These are phyloP conservation scores for Anguilla anguilla DNA, from an alignment of 2,797 vertebrate genomes.

Conservation along the genomic window DNA sequence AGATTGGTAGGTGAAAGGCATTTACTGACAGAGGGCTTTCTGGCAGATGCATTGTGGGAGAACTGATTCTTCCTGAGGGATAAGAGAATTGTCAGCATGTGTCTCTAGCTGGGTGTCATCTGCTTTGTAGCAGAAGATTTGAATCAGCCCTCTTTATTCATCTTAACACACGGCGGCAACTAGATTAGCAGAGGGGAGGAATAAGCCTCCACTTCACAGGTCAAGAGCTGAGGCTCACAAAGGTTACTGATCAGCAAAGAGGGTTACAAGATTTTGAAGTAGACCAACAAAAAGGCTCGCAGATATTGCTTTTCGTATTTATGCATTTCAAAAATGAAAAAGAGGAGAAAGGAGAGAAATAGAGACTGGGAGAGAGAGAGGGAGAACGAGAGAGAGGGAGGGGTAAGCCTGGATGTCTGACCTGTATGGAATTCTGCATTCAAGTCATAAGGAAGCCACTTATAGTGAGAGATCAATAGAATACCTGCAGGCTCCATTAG, in stretches of 20 bases:
- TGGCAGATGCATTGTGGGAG: constrained; percentile 98
- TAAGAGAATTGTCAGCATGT: constrained; percentile 98
- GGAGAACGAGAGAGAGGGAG: constrained; percentile 1
- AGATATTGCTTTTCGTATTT: constrained; percentile 49
- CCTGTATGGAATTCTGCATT: constrained; percentile 74
- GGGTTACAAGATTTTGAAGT: constrained; percentile 74
- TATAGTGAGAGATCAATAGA: constrained; percentile 83
- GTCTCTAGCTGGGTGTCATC: constrained; percentile 90
- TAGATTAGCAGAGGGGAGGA: constrained; percentile 77
- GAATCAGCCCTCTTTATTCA: constrained; percentile 84
- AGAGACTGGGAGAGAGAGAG: constrained; percentile 7
- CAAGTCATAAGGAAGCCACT: constrained; percentile 81
- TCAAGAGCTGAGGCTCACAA: constrained; percentile 82
- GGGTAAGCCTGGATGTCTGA: constrained; percentile 66
- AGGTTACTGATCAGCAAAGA: constrained; percentile 77
- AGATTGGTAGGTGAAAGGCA: constrained; percentile 93
- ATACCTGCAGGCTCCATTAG: constrained; percentile 89
- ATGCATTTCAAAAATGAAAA: constrained; percentile 47
- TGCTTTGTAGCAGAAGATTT: constrained; percentile 94
- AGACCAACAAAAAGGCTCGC: constrained; percentile 70
- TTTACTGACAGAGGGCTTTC: constrained; percentile 86
- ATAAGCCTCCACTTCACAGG: constrained; percentile 84
- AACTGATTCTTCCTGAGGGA: constrained; percentile 94
- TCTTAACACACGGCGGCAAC: constrained; percentile 72
- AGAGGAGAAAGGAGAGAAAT: constrained; percentile 5